A percentile compares a stretch with the other conserved stretches of the same genome.
Evolutionary conservation across 1,140 invertebrate genomes (phyloP).

Genomic region (Periplaneta americana): DNA sequence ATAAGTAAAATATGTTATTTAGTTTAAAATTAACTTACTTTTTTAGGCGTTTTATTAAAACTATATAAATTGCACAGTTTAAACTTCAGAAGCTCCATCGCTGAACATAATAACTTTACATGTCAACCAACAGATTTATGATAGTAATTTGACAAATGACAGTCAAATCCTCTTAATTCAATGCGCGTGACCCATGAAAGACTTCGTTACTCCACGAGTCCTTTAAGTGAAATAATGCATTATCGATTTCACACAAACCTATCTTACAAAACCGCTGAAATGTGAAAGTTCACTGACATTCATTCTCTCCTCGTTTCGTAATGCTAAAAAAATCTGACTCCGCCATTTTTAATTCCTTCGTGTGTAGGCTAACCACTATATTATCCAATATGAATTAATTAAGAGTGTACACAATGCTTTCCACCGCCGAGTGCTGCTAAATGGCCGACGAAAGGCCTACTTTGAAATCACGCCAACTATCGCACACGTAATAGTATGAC

Average conservation of each 20-base stretch:
- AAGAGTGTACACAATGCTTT: not conserved
- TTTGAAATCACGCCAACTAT: not conserved
- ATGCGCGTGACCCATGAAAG: no score
- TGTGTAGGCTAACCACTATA: not conserved
- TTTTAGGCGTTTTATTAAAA: no score
- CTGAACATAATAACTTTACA: no score
- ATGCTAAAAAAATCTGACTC: not conserved
- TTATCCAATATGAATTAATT: not conserved
- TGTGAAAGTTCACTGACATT: not conserved
- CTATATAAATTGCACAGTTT: no score
- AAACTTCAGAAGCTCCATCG: no score
- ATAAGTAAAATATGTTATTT: no score
- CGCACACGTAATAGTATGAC: not conserved
- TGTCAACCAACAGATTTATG: no score
- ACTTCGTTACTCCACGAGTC: no score
- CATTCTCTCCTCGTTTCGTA: not conserved
- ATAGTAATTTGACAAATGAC: no score
- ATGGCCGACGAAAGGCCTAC: not conserved
- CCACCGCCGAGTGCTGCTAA: not conserved
- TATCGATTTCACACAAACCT: not conserved
- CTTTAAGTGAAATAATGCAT: no score
- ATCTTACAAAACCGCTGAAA: not conserved
- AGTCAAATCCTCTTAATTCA: no score
- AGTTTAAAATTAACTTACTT: no score
- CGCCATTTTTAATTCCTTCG: not conserved